Evolutionary conservation across 1,140 invertebrate genomes (phyloP).

Genomic region (Dendroctonus ponderosae): DNA sequence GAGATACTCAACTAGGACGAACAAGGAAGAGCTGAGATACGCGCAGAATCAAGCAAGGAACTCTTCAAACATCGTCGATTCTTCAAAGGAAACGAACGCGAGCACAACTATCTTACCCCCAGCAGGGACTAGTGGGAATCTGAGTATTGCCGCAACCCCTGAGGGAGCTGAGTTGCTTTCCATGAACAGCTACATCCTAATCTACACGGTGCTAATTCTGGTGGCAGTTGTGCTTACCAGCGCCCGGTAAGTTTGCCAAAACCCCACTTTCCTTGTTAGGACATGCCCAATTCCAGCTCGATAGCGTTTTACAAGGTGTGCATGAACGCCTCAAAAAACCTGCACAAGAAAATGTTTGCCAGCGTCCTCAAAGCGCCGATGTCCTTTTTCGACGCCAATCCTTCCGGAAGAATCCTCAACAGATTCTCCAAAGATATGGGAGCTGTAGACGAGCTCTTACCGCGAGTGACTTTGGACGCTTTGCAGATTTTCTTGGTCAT

Average conservation of each 20-base stretch:
- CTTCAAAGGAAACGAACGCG: background rate
- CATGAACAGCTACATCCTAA: constrained; percentile 37
- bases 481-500: constrained; percentile 64
- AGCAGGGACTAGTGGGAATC: background rate
- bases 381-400: constrained; percentile 63
- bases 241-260: constrained; percentile 45
- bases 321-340: constrained; percentile 71
- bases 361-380: constrained; percentile 68
- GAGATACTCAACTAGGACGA: constrained; percentile 48
- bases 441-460: constrained; percentile 83
- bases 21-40: constrained; percentile 52
- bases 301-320: constrained; percentile 76
- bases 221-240: constrained; percentile 55
- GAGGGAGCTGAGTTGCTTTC: background rate
- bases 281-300: constrained; percentile 42
- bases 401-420: constrained; percentile 64
- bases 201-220: constrained; percentile 45
- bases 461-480: constrained; percentile 74
- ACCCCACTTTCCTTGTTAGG: background rate
- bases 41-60: background rate
- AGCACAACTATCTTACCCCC: background rate
- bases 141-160: too few species aligned
- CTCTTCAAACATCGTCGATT: background rate
- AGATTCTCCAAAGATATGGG: constrained; percentile 78
- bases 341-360: constrained; percentile 83